Evolutionary conservation across 2,113 vertebrate genomes (phyloP).

Genomic region (Tricholaema leucomelas): DNA sequence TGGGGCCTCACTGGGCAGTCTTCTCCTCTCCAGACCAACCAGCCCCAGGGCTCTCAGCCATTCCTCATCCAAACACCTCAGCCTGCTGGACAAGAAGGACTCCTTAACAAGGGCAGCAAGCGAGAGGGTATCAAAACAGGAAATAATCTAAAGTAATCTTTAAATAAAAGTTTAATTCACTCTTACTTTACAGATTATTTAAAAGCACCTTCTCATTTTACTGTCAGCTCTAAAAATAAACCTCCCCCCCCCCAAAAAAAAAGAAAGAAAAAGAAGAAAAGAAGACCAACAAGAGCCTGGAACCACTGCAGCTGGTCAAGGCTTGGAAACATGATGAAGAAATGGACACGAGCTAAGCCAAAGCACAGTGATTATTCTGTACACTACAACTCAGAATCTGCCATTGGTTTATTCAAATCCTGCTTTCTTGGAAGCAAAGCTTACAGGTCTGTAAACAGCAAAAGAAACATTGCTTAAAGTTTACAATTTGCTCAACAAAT

Average conservation of each 20-base stretch:
- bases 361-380: slow-evolving; percentile 21
- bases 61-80: background rate
- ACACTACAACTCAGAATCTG: slow-evolving; percentile 66
- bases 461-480: slow-evolving; percentile 66
- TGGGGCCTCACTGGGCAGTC: too few species aligned
- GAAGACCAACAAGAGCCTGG: slow-evolving; percentile 29
- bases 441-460: slow-evolving; percentile 73
- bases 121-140: background rate
- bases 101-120: background rate
- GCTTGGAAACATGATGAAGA: slow-evolving; percentile 33
- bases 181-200: slow-evolving; percentile 74
- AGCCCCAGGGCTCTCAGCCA: too few species aligned
- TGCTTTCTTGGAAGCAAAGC: slow-evolving; percentile 63
- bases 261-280: too few species aligned
- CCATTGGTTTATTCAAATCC: slow-evolving; percentile 67
- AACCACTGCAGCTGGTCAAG: slow-evolving; percentile 46
- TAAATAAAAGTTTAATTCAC: slow-evolving; percentile 78
- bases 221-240: slow-evolving; percentile 48
- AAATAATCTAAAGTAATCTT: slow-evolving; percentile 58
- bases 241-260: too few species aligned
- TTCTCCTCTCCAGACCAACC: too few species aligned
- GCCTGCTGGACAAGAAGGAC: background rate
- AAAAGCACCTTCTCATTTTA: slow-evolving; percentile 73
- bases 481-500: slow-evolving; percentile 69
- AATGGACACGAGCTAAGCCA: slow-evolving; percentile 9